These are phyloP conservation scores for Tachina grossa DNA, from an alignment of 2,888 invertebrate species.

Conservation along the genomic window DNA sequence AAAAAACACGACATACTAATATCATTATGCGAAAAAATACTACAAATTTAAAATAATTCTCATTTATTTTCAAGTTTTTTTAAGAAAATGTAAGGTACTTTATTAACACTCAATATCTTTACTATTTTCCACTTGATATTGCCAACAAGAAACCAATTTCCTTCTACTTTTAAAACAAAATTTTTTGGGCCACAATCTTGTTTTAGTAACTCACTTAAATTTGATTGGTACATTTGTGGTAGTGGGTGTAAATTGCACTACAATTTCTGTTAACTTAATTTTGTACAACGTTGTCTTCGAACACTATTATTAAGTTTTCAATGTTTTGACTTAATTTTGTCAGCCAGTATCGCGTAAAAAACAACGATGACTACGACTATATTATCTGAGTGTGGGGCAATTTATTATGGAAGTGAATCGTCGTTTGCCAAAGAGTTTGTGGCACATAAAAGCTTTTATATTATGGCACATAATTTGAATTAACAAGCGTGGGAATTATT, in stretches of 20 bases:
- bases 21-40: too few species aligned
- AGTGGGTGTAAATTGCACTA: conserved; percentile 75
- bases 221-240: conserved; percentile 60
- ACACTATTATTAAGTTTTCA: conserved; percentile 68
- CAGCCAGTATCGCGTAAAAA: conserved; percentile 26
- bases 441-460: neutral
- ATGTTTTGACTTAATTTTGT: conserved; percentile 70
- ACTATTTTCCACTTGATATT: too few species aligned
- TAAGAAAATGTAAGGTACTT: neutral
- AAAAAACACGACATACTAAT: too few species aligned
- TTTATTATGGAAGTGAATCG: conserved; percentile 45
- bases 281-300: conserved; percentile 18
- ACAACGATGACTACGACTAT: conserved; percentile 1
- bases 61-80: neutral
- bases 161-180: conserved; percentile 8
- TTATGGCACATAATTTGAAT: conserved; percentile 36
- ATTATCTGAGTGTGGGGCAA: conserved; percentile 50
- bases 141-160: neutral
- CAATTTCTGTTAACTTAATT: conserved; percentile 67
- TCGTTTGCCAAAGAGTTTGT: conserved; percentile 37
- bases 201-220: conserved; percentile 40
- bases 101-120: neutral
- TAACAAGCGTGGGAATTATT: conserved; percentile 63
- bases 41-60: too few species aligned
- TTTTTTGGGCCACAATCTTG: conserved; percentile 11